These are phyloP conservation scores for Brachyhypopomus gauderio DNA, from an alignment of 2,113 vertebrate genomes.

Conservation along the genomic window DNA sequence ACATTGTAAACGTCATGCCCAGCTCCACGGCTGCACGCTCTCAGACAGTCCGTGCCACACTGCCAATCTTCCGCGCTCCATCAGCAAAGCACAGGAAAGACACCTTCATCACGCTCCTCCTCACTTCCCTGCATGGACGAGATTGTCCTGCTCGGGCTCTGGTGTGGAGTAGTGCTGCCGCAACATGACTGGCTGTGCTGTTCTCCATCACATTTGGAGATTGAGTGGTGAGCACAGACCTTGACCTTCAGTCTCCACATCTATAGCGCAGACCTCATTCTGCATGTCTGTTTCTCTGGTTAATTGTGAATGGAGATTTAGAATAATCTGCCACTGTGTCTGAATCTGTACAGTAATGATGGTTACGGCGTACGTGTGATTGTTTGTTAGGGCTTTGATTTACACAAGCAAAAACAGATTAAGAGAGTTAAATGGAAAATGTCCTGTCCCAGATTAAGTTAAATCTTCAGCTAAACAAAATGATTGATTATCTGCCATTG, in stretches of 20 bases:
- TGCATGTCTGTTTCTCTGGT: not conserved
- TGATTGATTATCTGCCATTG: not conserved
- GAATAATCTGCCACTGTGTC: not conserved
- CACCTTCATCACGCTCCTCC: slow-evolving; percentile 32
- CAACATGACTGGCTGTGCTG: not conserved
- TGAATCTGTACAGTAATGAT: not conserved
- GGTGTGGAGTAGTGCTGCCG: not conserved
- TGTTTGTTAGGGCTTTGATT: not conserved
- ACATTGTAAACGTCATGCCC: slow-evolving; percentile 32
- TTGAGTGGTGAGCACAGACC: not conserved
- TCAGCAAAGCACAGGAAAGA: slow-evolving; percentile 45
- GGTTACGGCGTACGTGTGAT: too few species aligned
- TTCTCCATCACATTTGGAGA: not conserved
- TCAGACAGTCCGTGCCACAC: slow-evolving; percentile 38
- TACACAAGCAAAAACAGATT: too few species aligned
- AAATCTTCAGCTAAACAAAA: not conserved
- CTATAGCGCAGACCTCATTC: not conserved
- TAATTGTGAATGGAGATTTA: not conserved
- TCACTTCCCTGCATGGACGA: not conserved
- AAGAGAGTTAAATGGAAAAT: not conserved
- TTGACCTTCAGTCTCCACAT: not conserved
- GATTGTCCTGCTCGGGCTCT: not conserved
- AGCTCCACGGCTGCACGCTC: not conserved
- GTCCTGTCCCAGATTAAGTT: not conserved
- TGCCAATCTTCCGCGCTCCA: slow-evolving; percentile 27